A percentile compares a stretch with the other conserved stretches of the same genome.
Conservation (phyloP, 2,113 vertebrate species). For the Candoia aspera region DNA sequence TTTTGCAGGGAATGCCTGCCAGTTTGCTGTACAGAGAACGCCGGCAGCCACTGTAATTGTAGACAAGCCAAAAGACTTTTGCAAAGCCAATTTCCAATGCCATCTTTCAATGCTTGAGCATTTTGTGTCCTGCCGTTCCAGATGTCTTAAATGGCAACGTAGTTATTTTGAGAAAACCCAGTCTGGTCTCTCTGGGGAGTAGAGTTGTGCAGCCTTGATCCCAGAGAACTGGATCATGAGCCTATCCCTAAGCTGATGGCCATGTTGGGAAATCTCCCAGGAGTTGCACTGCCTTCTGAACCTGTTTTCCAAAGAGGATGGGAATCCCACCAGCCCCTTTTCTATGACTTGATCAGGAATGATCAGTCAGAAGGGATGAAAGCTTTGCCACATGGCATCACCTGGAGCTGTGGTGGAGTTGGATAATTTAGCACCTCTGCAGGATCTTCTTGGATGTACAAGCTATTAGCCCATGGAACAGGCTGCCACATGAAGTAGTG, state of each 20-base stretch:
- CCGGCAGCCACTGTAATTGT: fast-evolving
- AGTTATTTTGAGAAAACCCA: background rate
- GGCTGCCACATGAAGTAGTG: too few species aligned
- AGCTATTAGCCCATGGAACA: background rate
- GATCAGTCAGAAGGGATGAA: background rate
- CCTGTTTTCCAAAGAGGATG: too few species aligned
- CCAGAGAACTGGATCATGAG: background rate
- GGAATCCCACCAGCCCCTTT: background rate
- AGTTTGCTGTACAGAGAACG: background rate
- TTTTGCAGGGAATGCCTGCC: too few species aligned
- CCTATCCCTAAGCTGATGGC: background rate
- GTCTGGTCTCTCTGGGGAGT: background rate
- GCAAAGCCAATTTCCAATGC: background rate
- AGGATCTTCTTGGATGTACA: background rate
- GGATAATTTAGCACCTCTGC: background rate
- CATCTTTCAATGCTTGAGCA: background rate
- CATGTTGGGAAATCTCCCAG: background rate
- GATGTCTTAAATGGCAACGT: background rate
- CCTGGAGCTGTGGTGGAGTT: background rate
- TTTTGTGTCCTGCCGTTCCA: background rate
- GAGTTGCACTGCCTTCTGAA: too few species aligned
- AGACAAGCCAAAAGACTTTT: background rate
- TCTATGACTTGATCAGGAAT: background rate
- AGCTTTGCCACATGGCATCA: background rate
- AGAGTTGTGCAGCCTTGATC: background rate